Evolutionary conservation across 2,113 vertebrate genomes (phyloP), one percentile per base, ranked within the genome.

Genomic region (Hippocampus comes): DNA sequence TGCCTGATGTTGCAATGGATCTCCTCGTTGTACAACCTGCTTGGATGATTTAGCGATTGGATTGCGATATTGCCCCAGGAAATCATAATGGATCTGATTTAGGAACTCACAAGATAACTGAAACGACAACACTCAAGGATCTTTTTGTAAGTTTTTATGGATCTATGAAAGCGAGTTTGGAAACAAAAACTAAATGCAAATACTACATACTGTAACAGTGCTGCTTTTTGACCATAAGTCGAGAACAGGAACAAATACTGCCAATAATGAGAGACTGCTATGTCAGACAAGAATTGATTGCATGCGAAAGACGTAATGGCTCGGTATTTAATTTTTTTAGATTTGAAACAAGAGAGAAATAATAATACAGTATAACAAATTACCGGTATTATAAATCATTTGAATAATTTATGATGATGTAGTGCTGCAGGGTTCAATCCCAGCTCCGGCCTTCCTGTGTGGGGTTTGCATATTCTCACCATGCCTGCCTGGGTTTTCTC

Each of bases 1-100:
- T 49, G 68, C 41, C 68, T 78, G 79, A 80, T 20, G 30, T 55
- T 21, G 51, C 66, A 63, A 82, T 84, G 82, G 80, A 74, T 41
- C 41, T 60, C 78, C 51, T 71, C 12, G 23, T 15, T 2, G 30
- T 53, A 57, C n/a, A 27, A 20, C 65, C 55, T 43, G 14, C 42
- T 21, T 8, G 30, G 49, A 2, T 64, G 43, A 23, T 80, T 76
- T 86, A 84, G 64, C 67, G 8, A 5, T n/a, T 23, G 21, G 53
- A 23, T 63, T 42, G 61, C 18, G 2, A 4, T n/a, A 55, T 41
- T 41, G 34, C 18, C 34, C 34, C 25, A 51, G 6, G 3, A 23
- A 56, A 23, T 9, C 38, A 11, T 4, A 14, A 42, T 38, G 61
- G 10, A 10, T 42, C 10, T n/a, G 3, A 41, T 43, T 43, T 43